These are phyloP conservation scores for Pimpla rufipes DNA, from an alignment of 2,888 invertebrate species.

Conservation along the genomic window DNA sequence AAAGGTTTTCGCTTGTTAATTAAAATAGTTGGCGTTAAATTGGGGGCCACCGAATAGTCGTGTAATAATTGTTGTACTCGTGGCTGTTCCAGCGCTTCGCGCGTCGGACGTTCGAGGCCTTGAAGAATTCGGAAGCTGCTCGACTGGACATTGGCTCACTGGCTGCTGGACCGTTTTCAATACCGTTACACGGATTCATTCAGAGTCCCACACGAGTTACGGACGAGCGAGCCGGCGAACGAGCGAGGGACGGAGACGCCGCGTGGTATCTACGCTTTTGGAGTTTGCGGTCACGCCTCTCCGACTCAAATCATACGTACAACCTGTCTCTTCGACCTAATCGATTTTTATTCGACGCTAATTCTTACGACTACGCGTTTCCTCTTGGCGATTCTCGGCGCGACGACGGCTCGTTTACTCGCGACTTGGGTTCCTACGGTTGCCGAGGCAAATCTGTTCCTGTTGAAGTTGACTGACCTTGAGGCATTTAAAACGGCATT, in stretches of 20 bases:
- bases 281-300: conserved; percentile 63
- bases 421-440: background rate
- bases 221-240: conserved; percentile 55
- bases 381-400: conserved; percentile 8
- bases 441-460: background rate
- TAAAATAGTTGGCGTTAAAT: background rate
- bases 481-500: background rate
- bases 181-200: conserved; percentile 76
- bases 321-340: conserved; percentile 41
- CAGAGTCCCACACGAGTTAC: conserved; percentile 67
- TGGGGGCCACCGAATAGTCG: background rate
- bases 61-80: background rate
- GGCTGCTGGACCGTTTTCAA: conserved; percentile 75
- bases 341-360: conserved; percentile 57
- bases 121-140: conserved; percentile 72
- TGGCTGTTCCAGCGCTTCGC: background rate
- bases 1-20: background rate
- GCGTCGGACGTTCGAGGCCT: conserved; percentile 50
- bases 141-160: conserved; percentile 68
- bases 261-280: conserved; percentile 46
- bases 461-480: background rate
- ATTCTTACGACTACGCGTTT: conserved; percentile 19
- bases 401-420: background rate
- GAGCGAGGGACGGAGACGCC: conserved; percentile 34
- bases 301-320: conserved; percentile 40